Evolutionary conservation across 92 coral and sea anemone species (phyloP).

Genomic region (Pocillopora grandis): DNA sequence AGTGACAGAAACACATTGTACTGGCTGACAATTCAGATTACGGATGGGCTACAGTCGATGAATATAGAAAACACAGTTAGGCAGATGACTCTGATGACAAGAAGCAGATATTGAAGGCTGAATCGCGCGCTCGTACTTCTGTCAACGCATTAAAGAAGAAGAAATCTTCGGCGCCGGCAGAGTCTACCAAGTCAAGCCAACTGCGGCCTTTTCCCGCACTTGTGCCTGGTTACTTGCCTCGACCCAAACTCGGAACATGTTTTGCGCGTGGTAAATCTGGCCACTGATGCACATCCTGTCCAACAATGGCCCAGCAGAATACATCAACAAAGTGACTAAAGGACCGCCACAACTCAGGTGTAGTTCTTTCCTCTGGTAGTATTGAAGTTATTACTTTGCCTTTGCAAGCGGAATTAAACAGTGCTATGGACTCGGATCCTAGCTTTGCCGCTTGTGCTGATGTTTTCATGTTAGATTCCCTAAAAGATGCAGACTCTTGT

Average conservation of each 20-base stretch:
- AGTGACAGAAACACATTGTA: constrained; percentile 35
- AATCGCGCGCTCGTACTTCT: background rate
- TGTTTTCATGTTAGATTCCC: background rate
- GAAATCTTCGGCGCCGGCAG: background rate
- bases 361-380: background rate
- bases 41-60: too few species aligned
- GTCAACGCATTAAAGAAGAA: constrained; percentile 2
- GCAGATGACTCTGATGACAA: too few species aligned
- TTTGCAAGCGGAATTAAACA: background rate
- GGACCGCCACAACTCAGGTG: constrained; percentile 16
- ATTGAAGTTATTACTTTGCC: background rate
- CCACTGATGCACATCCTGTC: background rate
- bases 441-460: constrained; percentile 19
- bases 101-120: too few species aligned
- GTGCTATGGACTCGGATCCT: background rate
- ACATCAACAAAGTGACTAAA: constrained; percentile 19
- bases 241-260: too few species aligned
- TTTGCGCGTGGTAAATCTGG: too few species aligned
- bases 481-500: constrained; percentile 18
- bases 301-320: too few species aligned
- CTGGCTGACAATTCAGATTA: too few species aligned
- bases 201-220: background rate
- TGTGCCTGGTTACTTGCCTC: too few species aligned
- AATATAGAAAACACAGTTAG: too few species aligned
- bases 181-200: too few species aligned